Evolutionary conservation across 2,888 invertebrate genomes (phyloP).

Genomic region (Lamellibrachia columna): DNA sequence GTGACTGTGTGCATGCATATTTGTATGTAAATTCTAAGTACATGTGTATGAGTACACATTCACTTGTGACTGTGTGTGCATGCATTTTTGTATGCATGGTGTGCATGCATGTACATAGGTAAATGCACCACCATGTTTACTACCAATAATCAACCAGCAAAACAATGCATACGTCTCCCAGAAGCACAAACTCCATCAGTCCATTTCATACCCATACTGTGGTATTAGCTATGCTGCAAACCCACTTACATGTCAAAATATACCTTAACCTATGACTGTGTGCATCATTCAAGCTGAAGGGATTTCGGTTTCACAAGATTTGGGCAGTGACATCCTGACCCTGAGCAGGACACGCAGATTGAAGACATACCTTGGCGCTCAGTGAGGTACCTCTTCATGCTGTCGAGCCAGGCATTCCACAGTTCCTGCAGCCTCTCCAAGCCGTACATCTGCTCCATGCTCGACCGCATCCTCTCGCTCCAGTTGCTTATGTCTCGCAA

Average conservation of each 20-base stretch:
- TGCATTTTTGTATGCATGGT: too few species aligned
- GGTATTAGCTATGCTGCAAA: too few species aligned
- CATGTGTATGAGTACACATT: too few species aligned
- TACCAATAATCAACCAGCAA: background rate
- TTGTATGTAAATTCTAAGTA: too few species aligned
- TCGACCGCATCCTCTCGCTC: slow-evolving; percentile 81
- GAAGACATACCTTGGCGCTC: slow-evolving; percentile 64
- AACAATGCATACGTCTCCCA: background rate
- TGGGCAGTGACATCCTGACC: too few species aligned
- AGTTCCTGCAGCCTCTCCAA: slow-evolving; percentile 75
- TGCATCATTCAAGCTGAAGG: too few species aligned
- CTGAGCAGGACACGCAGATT: background rate
- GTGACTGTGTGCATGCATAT: background rate
- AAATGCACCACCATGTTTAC: background rate
- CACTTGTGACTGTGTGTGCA: background rate
- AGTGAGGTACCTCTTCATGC: slow-evolving; percentile 69
- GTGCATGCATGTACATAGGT: too few species aligned
- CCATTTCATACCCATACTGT: too few species aligned
- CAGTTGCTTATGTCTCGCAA: slow-evolving; percentile 75
- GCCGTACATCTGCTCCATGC: slow-evolving; percentile 80
- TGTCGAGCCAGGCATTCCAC: slow-evolving; percentile 81
- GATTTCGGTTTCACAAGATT: too few species aligned
- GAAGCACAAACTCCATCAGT: background rate
- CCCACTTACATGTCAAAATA: too few species aligned
- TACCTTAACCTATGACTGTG: too few species aligned